Base-by-base conservation (phyloP, 2,888 invertebrate genomes). In the Pyrgus malvae region DNA sequence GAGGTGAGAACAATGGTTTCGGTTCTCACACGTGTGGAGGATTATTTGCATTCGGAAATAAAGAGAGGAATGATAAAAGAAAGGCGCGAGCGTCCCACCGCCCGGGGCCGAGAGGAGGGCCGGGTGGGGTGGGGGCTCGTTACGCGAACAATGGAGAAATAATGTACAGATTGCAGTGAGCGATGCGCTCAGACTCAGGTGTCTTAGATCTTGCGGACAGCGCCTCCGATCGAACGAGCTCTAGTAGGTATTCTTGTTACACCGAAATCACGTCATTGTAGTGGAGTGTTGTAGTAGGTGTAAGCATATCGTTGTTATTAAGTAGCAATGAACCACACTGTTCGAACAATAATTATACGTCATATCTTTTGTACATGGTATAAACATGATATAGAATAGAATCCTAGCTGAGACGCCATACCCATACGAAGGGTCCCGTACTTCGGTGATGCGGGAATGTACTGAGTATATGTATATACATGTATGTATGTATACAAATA, bases 21-120 rank as follows among this genome's bases (percentile, higher is more conserved):
- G 89, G 90, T 90, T 91, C 91, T 90, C 90, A 91, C 90, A 90
- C 91, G 90, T 90, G 90, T 89, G 90, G 90, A 90, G 90, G 90
- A 90, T 90, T 91, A 91, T 91, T 91, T 91, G 91, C 91, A 91
- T 91, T 91, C 91, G 91, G 91, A 90, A 89, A 90, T 89, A 89
- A 90, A 89, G 86, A 90, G 87, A 91, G 90, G 87, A 86, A 85
- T 88, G 87, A 88, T 88, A 88, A 85, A 90, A 90, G 90, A 90
- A 90, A 90, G 89, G 90, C 90, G 90, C 89, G 88, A 90, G 89
- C 78, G 80, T 84, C 82, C 89, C 85, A 78, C 85, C 88, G 86
- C 87, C 87, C 83, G 80, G 87, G 90, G 85, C 83, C 87, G 84
- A n/a, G n/a, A n/a, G n/a, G n/a, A n/a, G n/a, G n/a, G n/a, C n/a